Percentiles rank a stretch among this genome's conserved stretches.
These are phyloP conservation scores for Drosophila malerkotliana DNA, from an alignment of 1,140 invertebrate genomes.

Conservation along the genomic window DNA sequence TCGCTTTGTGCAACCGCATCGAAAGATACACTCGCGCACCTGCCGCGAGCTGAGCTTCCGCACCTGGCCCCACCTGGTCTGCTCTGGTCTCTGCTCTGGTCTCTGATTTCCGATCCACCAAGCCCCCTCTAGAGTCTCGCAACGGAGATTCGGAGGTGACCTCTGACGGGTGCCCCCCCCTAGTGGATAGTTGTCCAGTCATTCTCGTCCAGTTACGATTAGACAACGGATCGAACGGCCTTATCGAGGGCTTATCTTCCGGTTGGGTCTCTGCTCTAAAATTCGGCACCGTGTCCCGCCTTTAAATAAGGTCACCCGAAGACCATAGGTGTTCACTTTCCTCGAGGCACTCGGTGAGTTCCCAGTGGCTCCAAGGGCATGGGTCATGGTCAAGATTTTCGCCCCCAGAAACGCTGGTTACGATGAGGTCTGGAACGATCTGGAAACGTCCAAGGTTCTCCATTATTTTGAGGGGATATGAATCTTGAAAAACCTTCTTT, in stretches of 20 bases:
- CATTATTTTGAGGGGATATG: no score
- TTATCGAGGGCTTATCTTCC: slow-evolving; percentile 36
- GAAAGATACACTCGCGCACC: slow-evolving; percentile 46
- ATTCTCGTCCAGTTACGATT: slow-evolving; percentile 14
- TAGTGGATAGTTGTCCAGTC: slow-evolving; percentile 11
- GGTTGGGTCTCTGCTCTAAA: slow-evolving; percentile 5
- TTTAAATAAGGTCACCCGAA: slow-evolving; percentile 39
- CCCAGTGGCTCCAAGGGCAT: not conserved
- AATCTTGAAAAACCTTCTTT: no score
- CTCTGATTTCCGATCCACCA: slow-evolving; percentile 2
- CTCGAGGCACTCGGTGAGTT: slow-evolving; percentile 15
- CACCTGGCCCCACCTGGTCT: slow-evolving; percentile 3
- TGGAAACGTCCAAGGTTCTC: not conserved
- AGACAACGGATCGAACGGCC: slow-evolving; percentile 23
- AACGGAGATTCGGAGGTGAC: slow-evolving; percentile 14
- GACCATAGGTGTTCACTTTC: slow-evolving; percentile 11
- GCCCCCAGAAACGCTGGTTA: no score
- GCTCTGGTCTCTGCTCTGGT: not conserved
- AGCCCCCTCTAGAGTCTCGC: not conserved
- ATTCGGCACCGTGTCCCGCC: not conserved
- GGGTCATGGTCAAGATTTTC: not conserved
- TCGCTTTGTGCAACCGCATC: slow-evolving; percentile 65
- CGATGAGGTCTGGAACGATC: no score
- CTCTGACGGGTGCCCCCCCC: slow-evolving; percentile 25
- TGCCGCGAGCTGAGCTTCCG: slow-evolving; percentile 24